Conservation (phyloP, 2,888 invertebrate genomes). For the Cremastinae sp. region DNA sequence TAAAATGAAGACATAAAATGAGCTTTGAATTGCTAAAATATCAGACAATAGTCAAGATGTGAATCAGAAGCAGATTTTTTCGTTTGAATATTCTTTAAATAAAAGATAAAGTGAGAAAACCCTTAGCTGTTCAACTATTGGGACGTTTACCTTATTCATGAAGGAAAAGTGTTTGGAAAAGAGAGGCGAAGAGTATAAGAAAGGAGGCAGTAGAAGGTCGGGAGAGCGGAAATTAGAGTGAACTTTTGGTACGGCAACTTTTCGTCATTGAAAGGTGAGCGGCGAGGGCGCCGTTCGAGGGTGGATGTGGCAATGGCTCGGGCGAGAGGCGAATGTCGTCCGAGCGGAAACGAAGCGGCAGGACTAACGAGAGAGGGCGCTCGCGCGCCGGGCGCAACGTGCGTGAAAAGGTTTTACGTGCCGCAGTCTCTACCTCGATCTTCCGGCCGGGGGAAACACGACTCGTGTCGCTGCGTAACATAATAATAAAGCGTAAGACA, state of each 20-base stretch:
- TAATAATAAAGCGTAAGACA: constrained; percentile 17
- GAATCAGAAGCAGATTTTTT: too few relatives aligned
- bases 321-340: constrained; percentile 31
- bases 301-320: constrained; percentile 26
- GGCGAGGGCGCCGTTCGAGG: not conserved
- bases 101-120: too few relatives aligned
- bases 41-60: too few relatives aligned
- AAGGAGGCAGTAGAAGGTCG: constrained; percentile 1
- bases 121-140: too few relatives aligned
- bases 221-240: constrained; percentile 23
- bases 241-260: constrained; percentile 15
- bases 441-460: constrained; percentile 62
- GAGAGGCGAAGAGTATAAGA: not conserved
- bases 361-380: constrained; percentile 66
- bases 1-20: too few relatives aligned
- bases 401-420: constrained; percentile 65
- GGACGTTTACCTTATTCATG: too few relatives aligned
- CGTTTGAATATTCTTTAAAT: too few relatives aligned
- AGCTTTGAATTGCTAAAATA: too few relatives aligned
- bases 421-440: constrained; percentile 65
- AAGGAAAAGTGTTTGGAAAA: constrained; percentile 2
- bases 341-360: constrained; percentile 56
- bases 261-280: constrained; percentile 9
- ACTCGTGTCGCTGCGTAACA: constrained; percentile 27
- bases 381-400: constrained; percentile 61